Base-by-base conservation (phyloP, 2,113 vertebrate species). In the Carassius auratus region DNA sequence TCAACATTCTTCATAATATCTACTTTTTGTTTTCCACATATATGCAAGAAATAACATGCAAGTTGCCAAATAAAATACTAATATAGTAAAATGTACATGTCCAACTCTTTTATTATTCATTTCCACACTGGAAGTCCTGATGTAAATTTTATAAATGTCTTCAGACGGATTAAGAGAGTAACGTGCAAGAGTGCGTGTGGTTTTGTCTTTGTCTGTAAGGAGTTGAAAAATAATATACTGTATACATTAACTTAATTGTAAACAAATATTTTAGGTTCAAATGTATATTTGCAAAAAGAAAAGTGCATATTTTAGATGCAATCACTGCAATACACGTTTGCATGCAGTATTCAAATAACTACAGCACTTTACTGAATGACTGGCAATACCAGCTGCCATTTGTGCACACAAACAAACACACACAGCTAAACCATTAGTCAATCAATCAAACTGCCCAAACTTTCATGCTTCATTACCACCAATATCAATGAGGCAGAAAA, bases 401-500 rank as follows among this genome's bases (percentile, higher is more conserved):
- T 73, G 33, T 9, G 36, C 15, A 45, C 17, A 33, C 26, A 33
- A 3, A 77, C 26, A 17, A 45, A 30, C 38, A 50, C 33, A 62
- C 36, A 79, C 33, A 68, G 45, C 23, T 81, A 52, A 69, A 38
- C 26, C 80, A 69, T 71, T 33, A 52, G 64, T 38, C 80, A 71
- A 55, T 55, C 80, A 82, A 71, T 82, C 80, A 68, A 68, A 68
- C 61, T 13, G 42, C 13, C n/a, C 79, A 71, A 82, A 71, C 8
- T 33, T 21, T 57, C 64, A 15, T n/a, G 80, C 48, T 69, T 71
- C 15, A 19, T 55, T 55, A 82, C 64, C 26, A 71, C 80, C 64
- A 82, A 8, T 55, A 82, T 71, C 64, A 82, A 57, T 71, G 64
- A 71, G 80, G 45, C 64, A n/a, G 23, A 71, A 71, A 69, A 71